Evolutionary conservation across 2,113 vertebrate genomes (phyloP), one percentile per base, ranked within the genome.

Genomic region (Notothenia coriiceps): DNA sequence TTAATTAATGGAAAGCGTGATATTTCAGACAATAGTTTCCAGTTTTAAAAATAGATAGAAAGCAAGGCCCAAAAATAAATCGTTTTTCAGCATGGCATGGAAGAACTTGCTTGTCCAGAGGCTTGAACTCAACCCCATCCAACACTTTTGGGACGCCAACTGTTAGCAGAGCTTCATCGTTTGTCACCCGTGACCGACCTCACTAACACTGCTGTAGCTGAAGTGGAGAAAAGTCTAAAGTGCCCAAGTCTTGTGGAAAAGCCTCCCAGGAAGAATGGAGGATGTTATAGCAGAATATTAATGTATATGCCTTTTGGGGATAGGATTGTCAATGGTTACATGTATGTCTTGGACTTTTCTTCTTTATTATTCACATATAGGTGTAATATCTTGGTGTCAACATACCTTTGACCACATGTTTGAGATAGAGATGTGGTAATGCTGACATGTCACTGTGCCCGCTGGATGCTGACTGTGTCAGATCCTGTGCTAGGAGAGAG

Each of bases 381-480:
- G 50, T 59, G 22, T 20, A 13, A 74, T 4, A 46, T 29, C 1
- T 2, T 2, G 17, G 40, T 15, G 47, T 69, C 63, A 25, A 22
- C 43, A 60, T 25, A 72, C 20, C 55, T 61, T 43, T n/a, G 61
- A 22, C 52, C 46, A 59, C 1, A 50, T 12, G 17, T 22, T 0
- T 0, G 29, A 60, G 22, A 29, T 15, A 71, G 44, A 54, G 52
- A 77, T 50, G 35, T 60, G 22, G 7, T 25, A 10, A 47, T 29
- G 18, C 59, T 50, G 54, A 68, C 86, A 89, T 77, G 71, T 79
- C 17, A 47, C 62, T 57, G n/a, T 35, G 72, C 80, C 72, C 56
- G 71, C 82, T 5, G 15, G 55, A 78, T 3, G 6, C 77, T 79
- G 80, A 85, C 84, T 65, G 77, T 74, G 67, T 70, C 77, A 76